Evolutionary conservation across 2,888 invertebrate genomes (phyloP), one percentile per base, ranked within the genome.

Genomic region (Catocala fraxini): DNA sequence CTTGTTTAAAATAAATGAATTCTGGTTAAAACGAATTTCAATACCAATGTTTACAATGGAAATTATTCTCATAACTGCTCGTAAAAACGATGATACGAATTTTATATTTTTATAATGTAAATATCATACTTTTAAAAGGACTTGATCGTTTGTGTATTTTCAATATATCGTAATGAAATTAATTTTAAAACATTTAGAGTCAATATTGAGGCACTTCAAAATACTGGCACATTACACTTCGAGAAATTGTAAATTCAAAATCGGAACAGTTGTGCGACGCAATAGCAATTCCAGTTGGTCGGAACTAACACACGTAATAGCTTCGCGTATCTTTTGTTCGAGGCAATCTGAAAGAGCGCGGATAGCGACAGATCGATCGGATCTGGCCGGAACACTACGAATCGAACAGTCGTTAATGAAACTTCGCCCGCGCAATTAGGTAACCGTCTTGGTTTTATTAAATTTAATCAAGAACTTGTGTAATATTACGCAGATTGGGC

Each of bases 381-480:
- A 86, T 85, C 84, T 79, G 54, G 81, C 78, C 82, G 82, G 83
- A 86, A 87, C 85, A 84, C 84, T 84, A 82, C 85, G 84, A 93
- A 93, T 93, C 92, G 91, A 93, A 93, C 89, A 88, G 86, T 91
- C 93, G 89, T 92, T 93, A 93, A 91, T 90, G 90, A 89, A 93
- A 93, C 87, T 93, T 91, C 82, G 82, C 82, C 77, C 79, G 86
- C 89, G 90, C 93, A 93, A 93, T 94, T 94, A 93, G 89, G 88
- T 89, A 90, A 89, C 89, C 90, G 86, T 92, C 93, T 93, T 91
- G 90, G 91, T 93, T 94, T 94, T 94, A 93, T 94, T 93, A 94
- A 94, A 93, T 94, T 94, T 94, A 94, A 94, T 93, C 93, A 93
- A 92, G 92, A 93, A 93, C 92, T 94, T 93, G 88, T 90, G 91